phyloP scores from a whole-genome alignment of 2,888 invertebrate species.

The Hypercompe scribonia region DNA sequence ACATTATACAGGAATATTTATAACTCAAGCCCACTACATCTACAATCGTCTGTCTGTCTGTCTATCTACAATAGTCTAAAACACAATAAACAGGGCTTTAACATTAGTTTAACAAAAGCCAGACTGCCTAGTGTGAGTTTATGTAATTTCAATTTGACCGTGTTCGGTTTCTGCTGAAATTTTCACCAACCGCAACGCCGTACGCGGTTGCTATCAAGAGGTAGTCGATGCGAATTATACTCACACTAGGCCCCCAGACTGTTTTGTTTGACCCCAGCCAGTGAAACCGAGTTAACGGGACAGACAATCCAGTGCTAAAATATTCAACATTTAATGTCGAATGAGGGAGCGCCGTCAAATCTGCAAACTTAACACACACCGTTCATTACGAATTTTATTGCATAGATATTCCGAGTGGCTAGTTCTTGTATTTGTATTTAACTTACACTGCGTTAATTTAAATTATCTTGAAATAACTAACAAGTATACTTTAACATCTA shows the following conservation, averaged over 20 bases:
- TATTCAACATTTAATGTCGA: conserved; percentile 47
- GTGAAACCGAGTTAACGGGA: conserved; percentile 7
- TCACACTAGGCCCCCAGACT: background rate
- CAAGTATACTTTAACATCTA: background rate
- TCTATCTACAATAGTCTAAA: background rate
- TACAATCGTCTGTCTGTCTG: background rate
- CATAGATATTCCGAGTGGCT: background rate
- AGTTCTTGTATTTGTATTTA: background rate
- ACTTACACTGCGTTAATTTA: background rate
- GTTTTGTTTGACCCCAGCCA: background rate
- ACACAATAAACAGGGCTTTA: background rate
- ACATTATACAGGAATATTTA: too few species aligned
- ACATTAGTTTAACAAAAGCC: background rate
- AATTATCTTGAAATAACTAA: background rate
- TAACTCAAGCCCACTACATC: background rate
- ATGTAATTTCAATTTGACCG: background rate
- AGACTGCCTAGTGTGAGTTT: background rate
- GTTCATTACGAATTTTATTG: conserved; percentile 43
- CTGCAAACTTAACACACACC: conserved; percentile 47
- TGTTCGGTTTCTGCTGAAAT: too few species aligned
- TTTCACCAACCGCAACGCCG: too few species aligned
- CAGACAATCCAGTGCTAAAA: conserved; percentile 29
- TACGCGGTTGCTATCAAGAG: too few species aligned
- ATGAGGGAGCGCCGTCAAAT: conserved; percentile 43
- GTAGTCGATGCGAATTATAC: too few species aligned